These are phyloP conservation scores for Chaunax sp. DNA, from an alignment of 2,797 vertebrate species.

Conservation along the genomic window DNA sequence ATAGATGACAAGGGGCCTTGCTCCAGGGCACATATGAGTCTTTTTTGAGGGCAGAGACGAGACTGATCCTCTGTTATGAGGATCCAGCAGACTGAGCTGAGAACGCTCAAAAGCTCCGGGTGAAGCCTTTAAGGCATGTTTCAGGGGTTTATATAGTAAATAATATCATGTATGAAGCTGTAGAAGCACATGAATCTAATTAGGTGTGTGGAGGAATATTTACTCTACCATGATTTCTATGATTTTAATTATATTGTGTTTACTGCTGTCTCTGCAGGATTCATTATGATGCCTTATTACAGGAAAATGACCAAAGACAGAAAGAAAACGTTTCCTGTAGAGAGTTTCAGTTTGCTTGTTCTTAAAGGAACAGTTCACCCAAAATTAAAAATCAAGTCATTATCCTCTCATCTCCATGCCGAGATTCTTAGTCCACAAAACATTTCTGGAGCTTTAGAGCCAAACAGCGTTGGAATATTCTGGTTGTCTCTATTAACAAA, in stretches of 20 bases:
- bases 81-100: slow-evolving; percentile 19
- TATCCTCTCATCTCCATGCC: too few relatives aligned
- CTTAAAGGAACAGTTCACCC: too few relatives aligned
- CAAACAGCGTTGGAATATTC: too few relatives aligned
- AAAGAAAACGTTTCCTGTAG: neutral
- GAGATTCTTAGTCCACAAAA: too few relatives aligned
- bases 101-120: slow-evolving; percentile 5
- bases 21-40: slow-evolving; percentile 5
- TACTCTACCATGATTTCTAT: neutral
- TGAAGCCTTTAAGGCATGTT: neutral
- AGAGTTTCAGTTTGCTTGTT: neutral
- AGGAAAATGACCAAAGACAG: neutral
- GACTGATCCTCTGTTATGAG: slow-evolving; percentile 15
- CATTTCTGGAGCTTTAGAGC: too few relatives aligned
- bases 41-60: slow-evolving; percentile 2
- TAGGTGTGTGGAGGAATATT: neutral
- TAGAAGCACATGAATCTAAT: neutral
- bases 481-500: too few relatives aligned
- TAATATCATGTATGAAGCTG: neutral
- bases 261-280: neutral
- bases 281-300: neutral
- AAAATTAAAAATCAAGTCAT: neutral
- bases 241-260: neutral
- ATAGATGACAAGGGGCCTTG: neutral
- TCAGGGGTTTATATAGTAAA: neutral